Evolutionary conservation across 2,888 invertebrate genomes (phyloP).

Genomic region (Xestoiulus laeticollis): DNA sequence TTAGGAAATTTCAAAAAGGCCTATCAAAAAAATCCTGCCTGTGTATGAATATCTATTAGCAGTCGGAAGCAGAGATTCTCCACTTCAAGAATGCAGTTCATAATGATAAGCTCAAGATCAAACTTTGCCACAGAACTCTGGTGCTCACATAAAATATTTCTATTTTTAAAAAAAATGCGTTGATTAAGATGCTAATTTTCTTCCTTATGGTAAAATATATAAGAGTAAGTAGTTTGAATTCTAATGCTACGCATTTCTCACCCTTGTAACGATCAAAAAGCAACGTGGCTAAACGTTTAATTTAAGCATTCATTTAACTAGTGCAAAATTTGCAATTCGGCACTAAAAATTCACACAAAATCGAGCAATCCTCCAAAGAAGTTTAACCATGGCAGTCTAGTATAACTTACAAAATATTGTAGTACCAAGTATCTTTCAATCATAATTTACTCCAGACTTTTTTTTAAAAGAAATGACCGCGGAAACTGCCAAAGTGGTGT

Average conservation of each 20-base stretch:
- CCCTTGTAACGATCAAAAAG: not conserved
- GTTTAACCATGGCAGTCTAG: not conserved
- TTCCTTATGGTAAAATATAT: not conserved
- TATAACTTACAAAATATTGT: not conserved
- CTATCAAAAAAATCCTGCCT: too few species aligned
- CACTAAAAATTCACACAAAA: not conserved
- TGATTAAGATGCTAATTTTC: not conserved
- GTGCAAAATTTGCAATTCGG: not conserved
- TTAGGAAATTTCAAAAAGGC: too few species aligned
- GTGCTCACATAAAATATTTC: not conserved
- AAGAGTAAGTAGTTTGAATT: slow-evolving; percentile 21
- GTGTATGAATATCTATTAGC: not conserved
- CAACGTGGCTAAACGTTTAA: not conserved
- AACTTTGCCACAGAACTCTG: not conserved
- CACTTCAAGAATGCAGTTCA: not conserved
- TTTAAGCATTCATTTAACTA: not conserved
- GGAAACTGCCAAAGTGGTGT: not conserved
- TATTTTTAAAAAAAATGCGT: not conserved
- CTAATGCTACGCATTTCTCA: not conserved
- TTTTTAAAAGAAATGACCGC: not conserved
- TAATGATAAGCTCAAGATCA: not conserved
- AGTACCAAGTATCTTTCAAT: not conserved
- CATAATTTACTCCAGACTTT: not conserved
- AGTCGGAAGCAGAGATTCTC: not conserved
- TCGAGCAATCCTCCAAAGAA: not conserved